Base-by-base conservation (phyloP, 2,797 vertebrate genomes). In the Hypotaenidia philippensis region DNA sequence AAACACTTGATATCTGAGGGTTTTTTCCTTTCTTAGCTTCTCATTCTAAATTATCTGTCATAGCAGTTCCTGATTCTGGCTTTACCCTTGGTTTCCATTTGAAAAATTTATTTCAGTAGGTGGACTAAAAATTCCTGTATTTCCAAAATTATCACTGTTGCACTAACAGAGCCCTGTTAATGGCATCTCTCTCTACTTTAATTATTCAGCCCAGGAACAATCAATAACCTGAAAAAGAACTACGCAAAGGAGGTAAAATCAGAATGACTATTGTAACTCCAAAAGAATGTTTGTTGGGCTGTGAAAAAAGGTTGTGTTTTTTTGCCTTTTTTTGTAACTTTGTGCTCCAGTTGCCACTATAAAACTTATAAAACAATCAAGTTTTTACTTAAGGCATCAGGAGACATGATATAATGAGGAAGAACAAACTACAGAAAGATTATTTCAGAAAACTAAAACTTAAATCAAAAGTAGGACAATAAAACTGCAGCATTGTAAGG, bases 201-300 rank as follows among this genome's bases (percentile, higher is more conserved):
- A 41, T 95, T 89, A 80, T 55, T 60, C 57, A 87, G 13, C 13
- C 41, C 40, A 68, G 32, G 11, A 71, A 88, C 53, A 94, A 91
- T 76, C 82, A 78, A 63, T 55, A 66, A 56, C 10, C 10, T 47
- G 70, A 83, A 95, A 88, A 83, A 41, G 52, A 91, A n/a, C 40
- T 34, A 40, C 38, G 57, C 27, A 92, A 91, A 93, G 25, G 19
- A 77, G 86, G 63, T 3, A 88, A 97, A 95, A 55, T 74, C 64
- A 83, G 44, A 76, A 19, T 83, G 68, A 94, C 7, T 95, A 97
- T 92, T 95, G 64, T 91, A 61, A 56, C 9, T 94, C 2, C 6
- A 56, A 53, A 65, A 60, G 47, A 74, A 71, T 32, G 47, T 38
- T 52, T 5, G 45, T n/a, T 91, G 83, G 5, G 6, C 36, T 64